Conservation (phyloP, 23 tunicate species). For the Ciona savignyi region DNA sequence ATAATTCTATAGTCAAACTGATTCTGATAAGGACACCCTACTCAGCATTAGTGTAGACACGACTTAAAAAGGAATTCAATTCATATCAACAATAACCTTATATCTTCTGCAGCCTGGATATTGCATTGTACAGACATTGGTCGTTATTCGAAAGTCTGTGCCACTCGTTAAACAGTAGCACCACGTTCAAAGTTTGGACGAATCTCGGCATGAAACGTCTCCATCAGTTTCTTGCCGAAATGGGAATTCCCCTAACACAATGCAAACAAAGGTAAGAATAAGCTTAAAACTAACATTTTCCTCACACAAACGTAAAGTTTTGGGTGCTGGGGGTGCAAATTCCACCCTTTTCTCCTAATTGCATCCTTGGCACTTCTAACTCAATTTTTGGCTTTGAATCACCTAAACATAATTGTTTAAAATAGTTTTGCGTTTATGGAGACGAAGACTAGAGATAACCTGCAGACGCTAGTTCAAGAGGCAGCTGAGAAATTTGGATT, state of each 20-base stretch:
- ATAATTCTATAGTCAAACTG: no score
- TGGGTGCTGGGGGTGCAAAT: no score
- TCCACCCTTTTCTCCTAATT: no score
- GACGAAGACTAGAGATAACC: constrained; percentile 62
- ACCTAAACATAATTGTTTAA: no score
- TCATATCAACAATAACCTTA: neutral
- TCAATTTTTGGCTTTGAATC: no score
- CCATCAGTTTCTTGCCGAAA: constrained; percentile 87
- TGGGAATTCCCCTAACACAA: constrained; percentile 88
- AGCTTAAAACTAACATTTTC: no score
- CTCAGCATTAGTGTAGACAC: no score
- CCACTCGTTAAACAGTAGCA: constrained; percentile 61
- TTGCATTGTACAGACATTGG: constrained; percentile 92
- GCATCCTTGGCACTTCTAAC: no score
- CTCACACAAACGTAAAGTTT: no score
- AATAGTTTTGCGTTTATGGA: constrained; percentile 69
- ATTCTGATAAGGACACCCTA: no score
- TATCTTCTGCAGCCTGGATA: constrained; percentile 30
- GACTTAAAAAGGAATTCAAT: no score
- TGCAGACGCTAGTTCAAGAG: constrained; percentile 64
- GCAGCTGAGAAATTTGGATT: constrained; percentile 85
- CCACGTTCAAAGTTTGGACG: constrained; percentile 90
- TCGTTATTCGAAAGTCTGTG: constrained; percentile 77
- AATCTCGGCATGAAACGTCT: constrained; percentile 60
- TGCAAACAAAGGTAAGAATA: constrained; percentile 74